Percentiles rank a stretch among this genome's conserved stretches.
Conservation (phyloP, 2,113 vertebrate genomes). For the Periophthalmus modestus region DNA sequence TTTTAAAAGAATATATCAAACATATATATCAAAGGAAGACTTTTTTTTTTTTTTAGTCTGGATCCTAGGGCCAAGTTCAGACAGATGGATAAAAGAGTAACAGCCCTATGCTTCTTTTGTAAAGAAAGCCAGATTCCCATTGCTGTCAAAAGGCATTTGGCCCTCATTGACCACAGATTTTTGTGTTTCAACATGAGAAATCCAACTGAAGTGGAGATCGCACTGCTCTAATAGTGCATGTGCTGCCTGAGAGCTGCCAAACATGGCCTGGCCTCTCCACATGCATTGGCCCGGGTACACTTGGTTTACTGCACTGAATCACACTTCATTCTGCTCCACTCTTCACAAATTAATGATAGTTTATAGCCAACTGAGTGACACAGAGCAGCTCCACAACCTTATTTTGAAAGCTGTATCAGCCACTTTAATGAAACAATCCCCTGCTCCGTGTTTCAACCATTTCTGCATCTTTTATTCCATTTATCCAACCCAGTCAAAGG, state of each 20-base stretch:
- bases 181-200: not conserved
- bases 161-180: not conserved
- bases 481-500: not conserved
- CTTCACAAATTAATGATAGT: not conserved
- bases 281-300: conserved; percentile 15
- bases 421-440: conserved; percentile 11
- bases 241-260: not conserved
- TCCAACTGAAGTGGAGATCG: not conserved
- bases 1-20: too few relatives aligned
- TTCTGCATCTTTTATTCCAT: conserved; percentile 1
- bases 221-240: not conserved
- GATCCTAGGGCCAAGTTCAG: not conserved
- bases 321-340: conserved; percentile 2
- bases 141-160: not conserved
- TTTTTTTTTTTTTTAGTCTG: too few relatives aligned
- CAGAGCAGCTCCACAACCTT: conserved; percentile 7
- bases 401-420: not conserved
- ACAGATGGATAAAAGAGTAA: too few relatives aligned
- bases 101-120: too few relatives aligned
- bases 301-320: conserved; percentile 7
- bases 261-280: conserved; percentile 5
- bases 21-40: too few relatives aligned
- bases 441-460: not conserved
- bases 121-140: not conserved
- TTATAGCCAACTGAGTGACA: conserved; percentile 5